A percentile compares a stretch with the other conserved stretches of the same genome.
Conservation (phyloP, 2,888 invertebrate species). For the Scaptodrosophila latifasciaeformis region DNA sequence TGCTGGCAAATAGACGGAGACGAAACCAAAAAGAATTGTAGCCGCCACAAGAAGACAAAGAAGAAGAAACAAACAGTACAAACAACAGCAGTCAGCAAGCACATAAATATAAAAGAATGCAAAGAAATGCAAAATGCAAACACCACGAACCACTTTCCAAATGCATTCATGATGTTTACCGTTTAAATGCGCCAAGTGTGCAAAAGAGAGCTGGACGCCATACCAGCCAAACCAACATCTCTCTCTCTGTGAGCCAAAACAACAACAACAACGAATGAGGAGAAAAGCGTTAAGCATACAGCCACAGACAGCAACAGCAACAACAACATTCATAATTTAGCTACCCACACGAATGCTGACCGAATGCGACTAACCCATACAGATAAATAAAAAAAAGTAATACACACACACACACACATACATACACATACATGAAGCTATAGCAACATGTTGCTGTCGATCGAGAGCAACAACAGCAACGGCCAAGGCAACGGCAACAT, state of each 20-base stretch:
- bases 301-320: background rate
- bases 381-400: too few species aligned
- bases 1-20: constrained; percentile 31
- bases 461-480: too few species aligned
- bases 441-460: background rate
- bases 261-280: background rate
- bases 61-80: constrained; percentile 21
- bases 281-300: background rate
- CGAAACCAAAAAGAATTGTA: constrained; percentile 25
- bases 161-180: constrained; percentile 68
- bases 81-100: constrained; percentile 23
- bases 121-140: constrained; percentile 67
- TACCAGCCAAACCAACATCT: background rate
- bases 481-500: too few species aligned
- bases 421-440: background rate
- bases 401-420: background rate
- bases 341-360: too few species aligned
- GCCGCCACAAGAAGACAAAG: constrained; percentile 35
- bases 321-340: background rate
- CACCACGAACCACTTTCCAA: constrained; percentile 72
- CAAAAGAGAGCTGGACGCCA: constrained; percentile 33
- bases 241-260: background rate
- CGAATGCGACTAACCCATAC: too few species aligned
- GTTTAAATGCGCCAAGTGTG: constrained; percentile 60
- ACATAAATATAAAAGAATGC: constrained; percentile 68